Evolutionary conservation across 2,888 invertebrate species (phyloP).

Genomic region (Drosophila multiciliata): DNA sequence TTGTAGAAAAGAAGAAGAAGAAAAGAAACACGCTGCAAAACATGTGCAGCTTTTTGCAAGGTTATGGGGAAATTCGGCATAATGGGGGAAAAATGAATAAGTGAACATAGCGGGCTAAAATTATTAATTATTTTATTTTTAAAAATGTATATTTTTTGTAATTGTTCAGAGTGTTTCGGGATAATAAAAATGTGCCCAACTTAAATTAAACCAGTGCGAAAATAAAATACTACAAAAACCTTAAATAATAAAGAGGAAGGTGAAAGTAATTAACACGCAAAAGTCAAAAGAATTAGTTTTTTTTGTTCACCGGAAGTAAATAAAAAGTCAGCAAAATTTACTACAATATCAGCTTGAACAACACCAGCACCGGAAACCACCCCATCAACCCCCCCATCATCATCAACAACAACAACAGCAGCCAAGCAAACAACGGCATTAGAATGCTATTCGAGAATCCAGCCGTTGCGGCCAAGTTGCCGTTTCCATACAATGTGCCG

Average conservation of each 20-base stretch:
- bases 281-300: conserved; percentile 24
- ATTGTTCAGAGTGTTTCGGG: conserved; percentile 23
- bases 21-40: conserved; percentile 10
- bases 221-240: conserved; percentile 21
- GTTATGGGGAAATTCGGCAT: not conserved
- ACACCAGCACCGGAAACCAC: conserved; percentile 38
- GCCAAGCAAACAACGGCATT: conserved; percentile 42
- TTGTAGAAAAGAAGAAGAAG: conserved; percentile 12
- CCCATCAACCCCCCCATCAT: conserved; percentile 50
- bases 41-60: conserved; percentile 30
- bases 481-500: conserved; percentile 90
- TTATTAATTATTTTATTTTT: not conserved
- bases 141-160: conserved; percentile 2
- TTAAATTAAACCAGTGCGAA: conserved; percentile 32
- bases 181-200: conserved; percentile 44
- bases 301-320: conserved; percentile 55
- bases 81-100: not conserved
- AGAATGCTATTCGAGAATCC: conserved; percentile 91
- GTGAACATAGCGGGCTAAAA: not conserved
- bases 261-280: conserved; percentile 26
- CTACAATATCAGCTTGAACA: conserved; percentile 59
- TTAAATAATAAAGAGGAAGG: conserved; percentile 9
- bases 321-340: conserved; percentile 75
- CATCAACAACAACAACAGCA: conserved; percentile 45
- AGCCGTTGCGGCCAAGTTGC: conserved; percentile 87